These are phyloP conservation scores for Nasua narica DNA, from an alignment of 2,797 vertebrate species.

Conservation along the genomic window DNA sequence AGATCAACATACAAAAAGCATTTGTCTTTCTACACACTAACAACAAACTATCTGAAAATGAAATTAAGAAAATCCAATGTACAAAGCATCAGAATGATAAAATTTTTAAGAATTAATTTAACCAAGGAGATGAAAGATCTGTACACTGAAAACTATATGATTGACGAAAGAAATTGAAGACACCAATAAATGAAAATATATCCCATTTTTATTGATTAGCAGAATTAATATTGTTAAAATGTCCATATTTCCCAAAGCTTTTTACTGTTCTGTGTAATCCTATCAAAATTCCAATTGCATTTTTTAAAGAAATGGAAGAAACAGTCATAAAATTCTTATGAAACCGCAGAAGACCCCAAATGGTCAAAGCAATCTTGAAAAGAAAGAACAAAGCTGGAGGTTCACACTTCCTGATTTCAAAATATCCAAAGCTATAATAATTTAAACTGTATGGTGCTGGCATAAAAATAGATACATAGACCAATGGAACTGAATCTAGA, in stretches of 20 bases:
- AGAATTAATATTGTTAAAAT: neutral
- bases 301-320: neutral
- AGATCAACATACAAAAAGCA: neutral
- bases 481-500: neutral
- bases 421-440: neutral
- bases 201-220: neutral
- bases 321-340: neutral
- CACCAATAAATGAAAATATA: neutral
- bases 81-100: neutral
- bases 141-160: neutral
- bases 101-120: neutral
- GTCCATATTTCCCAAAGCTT: neutral
- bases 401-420: neutral
- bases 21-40: neutral
- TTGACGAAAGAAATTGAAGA: neutral
- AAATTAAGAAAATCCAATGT: neutral
- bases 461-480: neutral
- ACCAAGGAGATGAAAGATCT: neutral
- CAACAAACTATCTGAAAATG: neutral
- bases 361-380: neutral
- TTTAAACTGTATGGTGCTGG: neutral
- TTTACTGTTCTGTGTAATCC: neutral
- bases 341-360: neutral
- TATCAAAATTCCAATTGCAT: neutral
- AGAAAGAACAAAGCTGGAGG: neutral